Evolutionary conservation across 2,113 vertebrate species (phyloP).

Genomic region (Corythornis cristatus): DNA sequence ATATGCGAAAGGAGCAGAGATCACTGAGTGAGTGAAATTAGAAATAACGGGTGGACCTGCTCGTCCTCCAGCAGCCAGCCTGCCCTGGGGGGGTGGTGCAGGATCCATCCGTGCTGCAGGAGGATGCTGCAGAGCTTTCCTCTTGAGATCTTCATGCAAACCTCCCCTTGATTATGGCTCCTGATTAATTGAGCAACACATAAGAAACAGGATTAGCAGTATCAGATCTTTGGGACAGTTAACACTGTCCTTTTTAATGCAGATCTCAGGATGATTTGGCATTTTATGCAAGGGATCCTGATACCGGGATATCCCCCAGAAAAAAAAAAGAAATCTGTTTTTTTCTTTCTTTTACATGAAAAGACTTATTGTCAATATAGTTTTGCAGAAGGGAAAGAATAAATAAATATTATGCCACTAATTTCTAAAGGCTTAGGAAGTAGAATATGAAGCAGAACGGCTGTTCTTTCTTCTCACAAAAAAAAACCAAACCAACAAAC

Average conservation of each 20-base stretch:
- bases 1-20: fast-evolving
- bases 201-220: fast-evolving
- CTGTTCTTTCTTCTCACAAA: background rate
- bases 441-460: background rate
- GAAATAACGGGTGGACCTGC: fast-evolving
- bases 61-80: background rate
- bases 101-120: background rate
- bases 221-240: background rate
- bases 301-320: background rate
- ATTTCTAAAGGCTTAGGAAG: background rate
- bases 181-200: background rate
- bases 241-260: background rate
- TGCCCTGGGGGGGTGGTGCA: background rate
- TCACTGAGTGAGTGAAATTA: fast-evolving
- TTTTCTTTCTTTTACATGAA: background rate
- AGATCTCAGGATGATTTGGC: background rate
- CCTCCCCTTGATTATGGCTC: background rate
- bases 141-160: background rate
- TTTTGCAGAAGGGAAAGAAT: background rate
- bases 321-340: background rate
- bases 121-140: background rate
- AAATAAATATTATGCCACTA: background rate
- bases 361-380: background rate
- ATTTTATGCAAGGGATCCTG: background rate
- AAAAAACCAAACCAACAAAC: background rate